phyloP scores from a whole-genome alignment of 2,888 invertebrate genomes.

The Druceiella hillmani region DNA sequence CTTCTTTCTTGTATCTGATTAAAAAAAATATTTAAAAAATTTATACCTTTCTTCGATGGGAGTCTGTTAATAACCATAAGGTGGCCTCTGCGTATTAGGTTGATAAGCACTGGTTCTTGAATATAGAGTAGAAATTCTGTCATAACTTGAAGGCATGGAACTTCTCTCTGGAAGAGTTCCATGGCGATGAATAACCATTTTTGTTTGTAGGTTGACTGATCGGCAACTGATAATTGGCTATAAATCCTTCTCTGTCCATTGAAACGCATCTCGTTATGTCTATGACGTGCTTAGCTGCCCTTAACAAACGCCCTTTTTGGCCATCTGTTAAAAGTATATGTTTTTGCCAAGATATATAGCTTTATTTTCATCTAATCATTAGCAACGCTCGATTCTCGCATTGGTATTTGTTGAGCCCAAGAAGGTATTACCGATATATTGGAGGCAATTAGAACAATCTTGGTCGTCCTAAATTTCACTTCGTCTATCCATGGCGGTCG shows the following conservation, averaged over 20 bases:
- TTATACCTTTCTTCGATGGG: no score
- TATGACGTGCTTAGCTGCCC: conserved; percentile 28
- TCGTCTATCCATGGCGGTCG: conserved; percentile 45
- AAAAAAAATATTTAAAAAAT: no score
- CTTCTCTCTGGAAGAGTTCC: conserved; percentile 52
- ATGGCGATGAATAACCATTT: conserved; percentile 30
- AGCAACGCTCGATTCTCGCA: conserved; percentile 46
- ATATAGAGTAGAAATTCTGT: conserved; percentile 20
- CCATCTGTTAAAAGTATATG: conserved; percentile 40
- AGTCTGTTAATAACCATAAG: no score
- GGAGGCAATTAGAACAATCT: conserved; percentile 32
- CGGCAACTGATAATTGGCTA: conserved; percentile 40
- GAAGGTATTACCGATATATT: conserved; percentile 35
- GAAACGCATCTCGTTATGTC: conserved; percentile 43
- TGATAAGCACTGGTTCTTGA: conserved; percentile 20
- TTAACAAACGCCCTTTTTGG: conserved; percentile 39
- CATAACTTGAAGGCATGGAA: conserved; percentile 29
- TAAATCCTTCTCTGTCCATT: conserved; percentile 46
- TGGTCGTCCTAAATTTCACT: conserved; percentile 30
- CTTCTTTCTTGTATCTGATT: no score
- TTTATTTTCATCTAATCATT: conserved; percentile 33
- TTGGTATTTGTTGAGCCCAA: conserved; percentile 47
- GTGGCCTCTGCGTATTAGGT: no score
- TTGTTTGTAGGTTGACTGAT: conserved; percentile 8
- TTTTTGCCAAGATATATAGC: conserved; percentile 41